Evolutionary conservation across 2,888 invertebrate genomes (phyloP), one percentile per base, ranked within the genome.

Genomic region (Acronicta aceris): DNA sequence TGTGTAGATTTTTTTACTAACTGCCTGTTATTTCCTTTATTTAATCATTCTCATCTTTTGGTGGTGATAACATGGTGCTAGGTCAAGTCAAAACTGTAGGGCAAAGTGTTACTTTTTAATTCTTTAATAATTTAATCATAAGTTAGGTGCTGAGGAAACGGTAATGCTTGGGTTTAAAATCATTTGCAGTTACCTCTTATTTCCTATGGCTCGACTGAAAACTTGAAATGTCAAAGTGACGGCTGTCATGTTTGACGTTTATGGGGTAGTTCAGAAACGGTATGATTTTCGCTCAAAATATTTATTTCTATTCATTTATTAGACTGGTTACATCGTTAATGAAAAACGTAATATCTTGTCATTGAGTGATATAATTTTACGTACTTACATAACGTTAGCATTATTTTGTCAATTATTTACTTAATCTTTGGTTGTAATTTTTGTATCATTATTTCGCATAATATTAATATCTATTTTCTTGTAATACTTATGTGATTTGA

Each of bases 41-140:
- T 82, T 74, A 71, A 76, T 77, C 78, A 81, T 83, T 73, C 81
- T 81, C 82, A 80, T 84, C 75, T 81, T 78, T 83, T 85, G 84
- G 88, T 89, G 90, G 90, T 86, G 85, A 90, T 89, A 84, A 85
- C 83, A 84, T 82, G 93, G 93, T 93, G 92, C 93, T 93, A 92
- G 84, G 81, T 83, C 81, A 76, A 78, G 63, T 76, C 71, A 77
- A 76, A 76, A 69, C 71, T 74, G 63, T 78, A 74, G 76, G 73
- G 66, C 70, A 64, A 57, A 59, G 30, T 59, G 42, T 74, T 71
- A 73, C 57, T 59, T 71, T 59, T 49, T 57, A 48, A 56, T 60
- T 61, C 46, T 52, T 59, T 61, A 27, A 65, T 72, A 59, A 63
- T 55, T 74, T 76, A 76, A 72, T 72, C 51, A 66, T 81, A 79